Percentiles rank a stretch among this genome's conserved stretches.
Evolutionary conservation across 2,113 vertebrate species (phyloP).

Genomic region (Scomber japonicus): DNA sequence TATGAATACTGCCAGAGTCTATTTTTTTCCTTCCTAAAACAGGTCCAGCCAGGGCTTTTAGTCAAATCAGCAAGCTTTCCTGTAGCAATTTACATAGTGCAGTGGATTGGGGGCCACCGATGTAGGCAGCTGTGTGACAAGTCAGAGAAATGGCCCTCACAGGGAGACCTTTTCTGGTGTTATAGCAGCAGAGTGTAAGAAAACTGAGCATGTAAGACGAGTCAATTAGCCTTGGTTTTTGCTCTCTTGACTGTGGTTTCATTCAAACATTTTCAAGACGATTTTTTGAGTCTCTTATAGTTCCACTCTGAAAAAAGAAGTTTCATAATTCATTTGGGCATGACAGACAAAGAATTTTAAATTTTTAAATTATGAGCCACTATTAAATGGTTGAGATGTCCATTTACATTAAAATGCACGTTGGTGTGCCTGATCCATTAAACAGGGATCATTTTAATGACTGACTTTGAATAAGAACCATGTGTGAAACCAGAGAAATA

Average conservation of each 20-base stretch:
- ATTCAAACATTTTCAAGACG: not conserved
- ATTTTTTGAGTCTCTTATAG: not conserved
- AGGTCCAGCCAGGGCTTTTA: constrained; percentile 65
- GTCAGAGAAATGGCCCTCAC: constrained; percentile 4
- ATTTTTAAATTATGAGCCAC: too few relatives aligned
- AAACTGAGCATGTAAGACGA: not conserved
- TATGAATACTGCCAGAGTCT: constrained; percentile 59
- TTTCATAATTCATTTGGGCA: too few relatives aligned
- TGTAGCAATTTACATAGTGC: constrained; percentile 62
- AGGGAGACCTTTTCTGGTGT: constrained; percentile 6
- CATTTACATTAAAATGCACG: too few relatives aligned
- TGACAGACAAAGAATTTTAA: too few relatives aligned
- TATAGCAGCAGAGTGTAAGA: constrained; percentile 6
- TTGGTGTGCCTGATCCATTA: too few relatives aligned
- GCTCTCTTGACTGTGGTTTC: not conserved
- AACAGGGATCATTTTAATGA: too few relatives aligned
- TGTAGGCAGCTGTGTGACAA: constrained; percentile 55
- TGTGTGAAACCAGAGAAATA: too few relatives aligned
- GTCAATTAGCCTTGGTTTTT: not conserved
- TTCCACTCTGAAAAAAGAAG: too few relatives aligned
- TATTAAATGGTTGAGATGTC: too few relatives aligned
- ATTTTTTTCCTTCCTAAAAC: constrained; percentile 45
- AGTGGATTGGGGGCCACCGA: constrained; percentile 38
- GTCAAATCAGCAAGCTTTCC: constrained; percentile 72
- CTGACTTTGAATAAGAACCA: too few relatives aligned